A percentile compares a stretch with the other conserved stretches of the same genome.
Evolutionary conservation across 2,797 vertebrate species (phyloP).

Genomic region (Tolypeutes matacus): DNA sequence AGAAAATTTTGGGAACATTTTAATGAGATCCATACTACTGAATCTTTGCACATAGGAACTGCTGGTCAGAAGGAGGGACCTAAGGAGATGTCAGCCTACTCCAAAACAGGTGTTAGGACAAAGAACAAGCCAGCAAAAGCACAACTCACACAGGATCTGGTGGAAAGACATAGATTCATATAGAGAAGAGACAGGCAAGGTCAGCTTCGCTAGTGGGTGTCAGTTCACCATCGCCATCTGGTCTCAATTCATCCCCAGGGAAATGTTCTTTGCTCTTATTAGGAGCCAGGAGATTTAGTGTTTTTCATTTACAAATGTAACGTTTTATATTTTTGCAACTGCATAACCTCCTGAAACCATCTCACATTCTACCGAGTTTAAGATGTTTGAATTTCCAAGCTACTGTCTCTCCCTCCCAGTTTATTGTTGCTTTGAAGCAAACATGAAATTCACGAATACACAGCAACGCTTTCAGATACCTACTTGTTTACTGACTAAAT

Average conservation of each 20-base stretch:
- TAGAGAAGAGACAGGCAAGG: too few species aligned
- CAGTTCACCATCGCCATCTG: too few species aligned
- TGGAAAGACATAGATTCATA: too few species aligned
- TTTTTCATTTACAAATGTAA: conserved; percentile 7
- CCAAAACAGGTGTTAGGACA: too few species aligned
- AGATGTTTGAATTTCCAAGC: neutral
- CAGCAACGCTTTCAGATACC: neutral
- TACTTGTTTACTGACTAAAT: neutral
- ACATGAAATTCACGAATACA: neutral
- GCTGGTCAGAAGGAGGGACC: neutral
- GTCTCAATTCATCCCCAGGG: too few species aligned
- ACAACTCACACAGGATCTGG: too few species aligned
- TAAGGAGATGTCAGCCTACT: too few species aligned
- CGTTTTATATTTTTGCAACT: neutral
- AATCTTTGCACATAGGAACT: neutral
- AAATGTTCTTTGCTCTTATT: neutral
- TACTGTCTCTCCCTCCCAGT: neutral
- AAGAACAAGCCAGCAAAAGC: too few species aligned
- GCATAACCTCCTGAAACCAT: neutral
- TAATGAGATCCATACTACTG: neutral
- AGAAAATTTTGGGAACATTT: neutral
- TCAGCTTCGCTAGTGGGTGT: too few species aligned
- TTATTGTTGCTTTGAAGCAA: neutral
- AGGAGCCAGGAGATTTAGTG: neutral
- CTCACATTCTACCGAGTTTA: neutral